Base-by-base conservation (phyloP, 2,888 invertebrate species). In the Thecocarcelia acutangulata region DNA sequence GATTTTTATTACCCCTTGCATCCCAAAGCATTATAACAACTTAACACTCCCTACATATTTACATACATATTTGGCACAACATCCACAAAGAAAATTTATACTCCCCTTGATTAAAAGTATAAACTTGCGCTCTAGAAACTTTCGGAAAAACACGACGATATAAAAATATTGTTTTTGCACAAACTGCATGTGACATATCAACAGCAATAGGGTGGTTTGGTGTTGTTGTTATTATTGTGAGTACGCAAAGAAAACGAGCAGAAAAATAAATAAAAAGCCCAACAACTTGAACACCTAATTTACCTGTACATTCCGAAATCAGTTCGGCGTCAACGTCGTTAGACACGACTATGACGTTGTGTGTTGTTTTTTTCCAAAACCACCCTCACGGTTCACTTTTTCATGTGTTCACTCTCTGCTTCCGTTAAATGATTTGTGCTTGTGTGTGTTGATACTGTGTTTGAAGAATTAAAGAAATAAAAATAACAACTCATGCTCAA, bases 71-170 rank as follows among this genome's bases (percentile, higher is more conserved):
- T 13, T 24, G n/a, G 64, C 42, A 61, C 52, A 46, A 69, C 17
- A 63, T 76, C 69, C 69, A 63, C 69, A 68, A 68, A 42, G 1
- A 59, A 21, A 46, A 13, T 3, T 11, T 6, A 61, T 28, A 61
- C 33, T 44, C 12, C 68, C 76, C 61, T 54, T 52, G 6, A 21
- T 42, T 5, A 44, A 44, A 68, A 68, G 11, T 17, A 63, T 8
- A 19, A 56, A 84, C 88, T 86, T 88, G 88, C 88, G 88, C 88
- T 75, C 75, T 73, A 44, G 11, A 3, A 40, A 54, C 0, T 54
- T 85, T 84, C 85, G 84, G 85, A 85, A 72, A 66, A 19, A 61
- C 64, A 82, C 84, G 84, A 85, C 24, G 19, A 37, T 58, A 9
- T 33, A 33, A 1, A 56, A 42, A n/a, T 13, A 28, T 40, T 61